These are phyloP conservation scores for Vanessa atalanta DNA, from an alignment of 1,140 invertebrate species.

Conservation along the genomic window DNA sequence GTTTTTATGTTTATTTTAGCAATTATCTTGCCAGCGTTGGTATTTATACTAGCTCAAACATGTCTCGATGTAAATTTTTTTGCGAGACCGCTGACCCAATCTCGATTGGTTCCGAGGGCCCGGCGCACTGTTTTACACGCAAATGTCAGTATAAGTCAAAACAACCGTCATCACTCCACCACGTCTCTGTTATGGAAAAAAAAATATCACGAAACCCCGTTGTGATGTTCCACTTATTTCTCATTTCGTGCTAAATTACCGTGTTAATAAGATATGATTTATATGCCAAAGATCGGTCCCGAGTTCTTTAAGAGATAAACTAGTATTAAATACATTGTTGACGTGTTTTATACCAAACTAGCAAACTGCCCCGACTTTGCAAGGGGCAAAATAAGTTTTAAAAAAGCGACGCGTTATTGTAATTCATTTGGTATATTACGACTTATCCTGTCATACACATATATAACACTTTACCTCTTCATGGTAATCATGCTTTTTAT, in stretches of 20 bases:
- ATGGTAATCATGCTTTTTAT: no score
- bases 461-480: no score
- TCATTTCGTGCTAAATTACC: constrained; percentile 62
- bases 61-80: constrained; percentile 34
- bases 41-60: constrained; percentile 22
- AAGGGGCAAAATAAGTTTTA: no score
- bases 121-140: constrained; percentile 52
- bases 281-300: constrained; percentile 33
- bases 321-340: constrained; percentile 5
- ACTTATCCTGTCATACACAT: no score
- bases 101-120: constrained; percentile 7
- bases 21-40: constrained; percentile 24
- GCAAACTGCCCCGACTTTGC: no score
- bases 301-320: constrained; percentile 11
- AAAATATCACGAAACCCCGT: constrained; percentile 42
- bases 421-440: no score
- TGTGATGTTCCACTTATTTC: constrained; percentile 48
- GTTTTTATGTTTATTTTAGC: constrained; percentile 6
- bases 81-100: constrained; percentile 30
- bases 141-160: constrained; percentile 73
- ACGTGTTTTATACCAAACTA: not conserved
- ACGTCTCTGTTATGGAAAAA: constrained; percentile 46
- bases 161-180: constrained; percentile 74
- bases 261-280: constrained; percentile 65
- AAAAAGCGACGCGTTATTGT: no score